Evolutionary conservation across 2,113 vertebrate species (phyloP).

Genomic region (Ageneiosus marmoratus): DNA sequence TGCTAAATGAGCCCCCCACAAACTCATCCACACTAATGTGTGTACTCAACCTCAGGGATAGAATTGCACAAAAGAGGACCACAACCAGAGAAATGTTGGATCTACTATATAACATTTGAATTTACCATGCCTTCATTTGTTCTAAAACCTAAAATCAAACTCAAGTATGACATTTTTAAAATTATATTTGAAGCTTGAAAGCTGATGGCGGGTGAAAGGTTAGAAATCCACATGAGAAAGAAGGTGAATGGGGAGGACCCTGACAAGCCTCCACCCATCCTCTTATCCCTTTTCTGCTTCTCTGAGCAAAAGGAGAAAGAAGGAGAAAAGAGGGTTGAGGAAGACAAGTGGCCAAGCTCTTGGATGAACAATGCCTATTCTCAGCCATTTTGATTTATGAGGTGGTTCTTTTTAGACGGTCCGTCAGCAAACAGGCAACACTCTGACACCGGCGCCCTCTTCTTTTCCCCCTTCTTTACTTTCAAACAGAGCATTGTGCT

Average conservation of each 20-base stretch:
- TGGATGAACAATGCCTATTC: conserved; percentile 75
- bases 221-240: conserved; percentile 7
- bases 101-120: not conserved
- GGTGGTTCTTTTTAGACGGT: conserved; percentile 71
- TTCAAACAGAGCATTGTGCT: conserved; percentile 73
- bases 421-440: conserved; percentile 73
- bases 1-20: conserved; percentile 10
- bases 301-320: conserved; percentile 45
- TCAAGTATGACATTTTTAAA: not conserved
- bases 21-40: not conserved
- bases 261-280: conserved; percentile 35
- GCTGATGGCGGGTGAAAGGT: conserved; percentile 22
- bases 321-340: conserved; percentile 45
- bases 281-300: conserved; percentile 28
- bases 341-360: conserved; percentile 65
- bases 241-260: not conserved
- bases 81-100: not conserved
- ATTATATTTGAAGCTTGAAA: not conserved
- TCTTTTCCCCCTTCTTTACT: conserved; percentile 57
- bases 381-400: conserved; percentile 80
- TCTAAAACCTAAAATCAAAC: not conserved
- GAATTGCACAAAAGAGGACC: not conserved
- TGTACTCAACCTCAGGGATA: conserved; percentile 6
- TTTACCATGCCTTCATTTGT: not conserved
- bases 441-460: conserved; percentile 68